Evolutionary conservation across 1,140 invertebrate genomes (phyloP), one percentile per base, ranked within the genome.

Genomic region (Drosophila ficusphila): DNA sequence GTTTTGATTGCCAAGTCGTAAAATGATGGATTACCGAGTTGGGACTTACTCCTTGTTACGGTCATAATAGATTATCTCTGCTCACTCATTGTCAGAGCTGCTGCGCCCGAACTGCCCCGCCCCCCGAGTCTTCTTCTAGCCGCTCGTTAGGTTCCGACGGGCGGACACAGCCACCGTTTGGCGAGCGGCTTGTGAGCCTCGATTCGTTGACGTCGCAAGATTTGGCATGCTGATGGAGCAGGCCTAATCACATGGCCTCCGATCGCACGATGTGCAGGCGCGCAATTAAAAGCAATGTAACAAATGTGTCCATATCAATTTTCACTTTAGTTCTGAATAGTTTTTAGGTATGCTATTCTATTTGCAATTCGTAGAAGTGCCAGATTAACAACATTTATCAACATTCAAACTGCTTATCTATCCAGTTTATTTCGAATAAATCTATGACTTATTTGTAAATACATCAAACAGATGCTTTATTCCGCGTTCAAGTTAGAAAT

Each of bases 31-130:
- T 86, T 81, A 86, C 73, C 68, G 73, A 86, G 82, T 81, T 81
- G 76, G 81, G 82, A 86, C 75, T 86, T 86, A 70, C 74, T 81
- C 81, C 81, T 86, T 74, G 81, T 86, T 85, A 85, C 72, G 81
- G 81, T 85, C 81, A 85, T 86, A 85, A 85, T 86, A 86, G 81
- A 85, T 85, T 85, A 85, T 85, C 81, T 57, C 76, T 79, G 79
- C 79, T 85, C 79, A 85, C 79, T 83, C 79, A 82, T 78, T 82
- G 78, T 83, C 79, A 76, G 64, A 74, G 47, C 49, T 19, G 19
- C 57, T 54, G 70, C 48, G 64, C 47, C 27, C 61, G 56, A 61
- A 62, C 16, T 27, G 12, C 19, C 12, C 19, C 8, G 9, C 19
- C 8, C 14, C 34, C 23, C 38, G 2, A 31, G 4, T 16, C 21